phyloP scores from a whole-genome alignment of 1,140 invertebrate species.

The Glomeris maerens region DNA sequence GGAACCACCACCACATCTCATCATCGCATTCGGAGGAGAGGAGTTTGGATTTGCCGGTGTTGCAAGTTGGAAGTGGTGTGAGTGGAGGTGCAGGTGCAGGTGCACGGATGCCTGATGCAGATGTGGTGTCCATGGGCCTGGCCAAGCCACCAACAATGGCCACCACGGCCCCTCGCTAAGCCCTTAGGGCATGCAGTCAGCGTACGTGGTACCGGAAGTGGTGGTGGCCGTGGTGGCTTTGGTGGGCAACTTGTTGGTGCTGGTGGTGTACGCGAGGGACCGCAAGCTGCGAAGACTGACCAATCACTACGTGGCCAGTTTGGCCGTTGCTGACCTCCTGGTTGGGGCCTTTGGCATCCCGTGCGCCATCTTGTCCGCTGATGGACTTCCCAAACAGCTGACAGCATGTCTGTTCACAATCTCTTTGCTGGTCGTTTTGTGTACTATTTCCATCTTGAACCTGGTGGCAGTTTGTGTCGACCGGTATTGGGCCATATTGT shows the following conservation, averaged over 20 bases:
- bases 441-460: constrained; percentile 82
- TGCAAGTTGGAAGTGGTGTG: no score
- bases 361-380: constrained; percentile 61
- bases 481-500: constrained; percentile 78
- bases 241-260: constrained; percentile 68
- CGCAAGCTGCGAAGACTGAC: constrained; percentile 58
- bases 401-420: constrained; percentile 74
- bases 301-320: constrained; percentile 80
- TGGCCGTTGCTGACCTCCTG: constrained; percentile 70
- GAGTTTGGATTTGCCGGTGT: no score
- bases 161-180: no score
- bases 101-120: no score
- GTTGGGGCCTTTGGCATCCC: constrained; percentile 52
- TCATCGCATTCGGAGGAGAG: no score
- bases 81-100: no score
- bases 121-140: no score
- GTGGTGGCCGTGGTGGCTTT: constrained; percentile 64
- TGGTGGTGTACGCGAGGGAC: constrained; percentile 63
- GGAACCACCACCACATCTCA: no score
- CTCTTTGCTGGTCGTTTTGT: constrained; percentile 68
- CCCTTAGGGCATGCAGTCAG: no score
- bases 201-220: constrained; percentile 58
- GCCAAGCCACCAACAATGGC: no score
- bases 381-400: constrained; percentile 58
- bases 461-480: constrained; percentile 79